These are phyloP conservation scores for Hirtodrosophila alboralis DNA, from an alignment of 2,888 invertebrate species.

Conservation along the genomic window DNA sequence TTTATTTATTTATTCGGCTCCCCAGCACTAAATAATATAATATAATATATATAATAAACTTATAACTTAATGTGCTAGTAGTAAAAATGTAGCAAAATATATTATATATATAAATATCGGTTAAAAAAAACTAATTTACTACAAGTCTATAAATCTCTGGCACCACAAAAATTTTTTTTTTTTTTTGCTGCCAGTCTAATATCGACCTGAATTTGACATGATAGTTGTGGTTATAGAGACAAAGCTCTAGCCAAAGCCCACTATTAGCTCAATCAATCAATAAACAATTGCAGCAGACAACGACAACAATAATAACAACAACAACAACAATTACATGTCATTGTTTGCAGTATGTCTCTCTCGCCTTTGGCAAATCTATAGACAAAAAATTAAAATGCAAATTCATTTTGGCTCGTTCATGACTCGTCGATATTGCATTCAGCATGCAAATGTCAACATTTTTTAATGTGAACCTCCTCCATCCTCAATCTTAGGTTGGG, in stretches of 20 bases:
- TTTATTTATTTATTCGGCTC: too few relatives aligned
- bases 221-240: slow-evolving; percentile 7
- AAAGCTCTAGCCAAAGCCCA: slow-evolving; percentile 28
- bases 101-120: too few relatives aligned
- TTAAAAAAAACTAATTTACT: too few relatives aligned
- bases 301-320: slow-evolving; percentile 6
- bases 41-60: too few relatives aligned
- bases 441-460: slow-evolving; percentile 79
- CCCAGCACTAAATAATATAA: too few relatives aligned
- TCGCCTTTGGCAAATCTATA: slow-evolving; percentile 13
- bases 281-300: slow-evolving; percentile 38
- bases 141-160: too few relatives aligned
- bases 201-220: slow-evolving; percentile 24
- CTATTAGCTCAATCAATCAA: slow-evolving; percentile 45
- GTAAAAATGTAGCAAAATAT: too few relatives aligned
- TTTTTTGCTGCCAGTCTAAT: slow-evolving; percentile 29
- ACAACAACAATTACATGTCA: slow-evolving; percentile 20
- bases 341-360: slow-evolving; percentile 15
- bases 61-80: too few relatives aligned
- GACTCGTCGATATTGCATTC: slow-evolving; percentile 70
- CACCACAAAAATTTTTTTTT: too few relatives aligned
- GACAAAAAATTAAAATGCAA: slow-evolving; percentile 55
- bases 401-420: slow-evolving; percentile 57
- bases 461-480: slow-evolving; percentile 36
- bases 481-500: slow-evolving; percentile 13